A percentile compares a stretch with the other conserved stretches of the same genome.
phyloP scores from a whole-genome alignment of 2,113 vertebrate genomes.

The Elephantulus edwardii region DNA sequence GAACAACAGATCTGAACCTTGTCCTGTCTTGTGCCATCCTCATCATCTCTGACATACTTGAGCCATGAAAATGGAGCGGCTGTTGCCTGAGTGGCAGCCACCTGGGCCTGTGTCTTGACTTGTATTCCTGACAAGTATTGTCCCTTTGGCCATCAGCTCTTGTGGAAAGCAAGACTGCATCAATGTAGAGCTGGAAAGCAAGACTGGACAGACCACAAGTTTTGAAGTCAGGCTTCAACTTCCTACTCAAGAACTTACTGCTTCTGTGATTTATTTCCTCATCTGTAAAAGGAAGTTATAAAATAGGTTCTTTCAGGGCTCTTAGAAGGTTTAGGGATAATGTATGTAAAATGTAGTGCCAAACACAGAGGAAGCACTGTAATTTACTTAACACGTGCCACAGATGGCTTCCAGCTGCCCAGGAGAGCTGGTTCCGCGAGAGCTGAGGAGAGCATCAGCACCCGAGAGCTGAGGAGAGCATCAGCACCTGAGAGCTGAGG shows the following conservation, averaged over 20 bases:
- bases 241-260: neutral
- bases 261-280: neutral
- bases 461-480: rapidly evolving
- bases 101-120: neutral
- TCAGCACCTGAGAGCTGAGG: neutral
- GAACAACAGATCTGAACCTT: too few relatives aligned
- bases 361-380: neutral
- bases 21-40: too few relatives aligned
- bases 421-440: rapidly evolving
- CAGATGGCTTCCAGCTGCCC: neutral
- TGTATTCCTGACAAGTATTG: neutral
- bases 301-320: neutral
- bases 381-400: neutral
- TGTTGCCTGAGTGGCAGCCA: neutral
- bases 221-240: neutral
- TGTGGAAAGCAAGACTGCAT: neutral
- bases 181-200: neutral
- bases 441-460: rapidly evolving
- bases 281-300: neutral
- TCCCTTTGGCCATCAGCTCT: neutral
- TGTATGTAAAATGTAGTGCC: neutral
- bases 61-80: neutral
- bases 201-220: neutral
- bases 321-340: neutral
- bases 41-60: too few relatives aligned